phyloP scores from a whole-genome alignment of 2,113 vertebrate species.

The Osmerus eperlanus region DNA sequence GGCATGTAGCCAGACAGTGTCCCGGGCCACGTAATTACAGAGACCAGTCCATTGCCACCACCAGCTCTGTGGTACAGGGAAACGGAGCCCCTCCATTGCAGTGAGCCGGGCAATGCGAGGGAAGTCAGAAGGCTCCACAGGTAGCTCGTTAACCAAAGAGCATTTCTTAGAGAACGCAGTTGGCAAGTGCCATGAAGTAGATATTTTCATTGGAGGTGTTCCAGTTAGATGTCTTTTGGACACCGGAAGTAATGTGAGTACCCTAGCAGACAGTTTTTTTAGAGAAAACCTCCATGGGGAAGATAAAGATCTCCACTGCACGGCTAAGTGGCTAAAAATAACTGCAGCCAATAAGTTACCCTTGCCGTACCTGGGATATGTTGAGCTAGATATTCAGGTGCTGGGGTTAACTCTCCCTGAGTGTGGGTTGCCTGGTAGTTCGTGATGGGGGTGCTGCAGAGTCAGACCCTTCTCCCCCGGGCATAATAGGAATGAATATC shows the following conservation, averaged over 20 bases:
- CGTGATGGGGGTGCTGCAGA: neutral
- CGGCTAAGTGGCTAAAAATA: conserved; percentile 16
- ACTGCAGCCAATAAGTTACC: conserved; percentile 14
- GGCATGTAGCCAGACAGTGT: conserved; percentile 3
- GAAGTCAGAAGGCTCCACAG: neutral
- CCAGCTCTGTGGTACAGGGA: neutral
- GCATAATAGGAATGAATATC: conserved; percentile 27
- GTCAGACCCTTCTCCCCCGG: neutral
- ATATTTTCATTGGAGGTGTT: conserved; percentile 3
- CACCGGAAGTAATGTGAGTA: conserved; percentile 12
- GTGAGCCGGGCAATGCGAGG: conserved; percentile 4
- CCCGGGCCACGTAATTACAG: neutral
- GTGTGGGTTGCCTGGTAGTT: conserved; percentile 15
- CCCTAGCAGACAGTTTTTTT: conserved; percentile 19
- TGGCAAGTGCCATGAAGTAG: conserved; percentile 3
- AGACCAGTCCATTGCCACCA: neutral
- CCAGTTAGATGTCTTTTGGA: conserved; percentile 8
- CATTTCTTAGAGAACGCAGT: neutral
- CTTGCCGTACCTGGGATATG: conserved; percentile 22
- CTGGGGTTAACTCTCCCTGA: conserved; percentile 11
- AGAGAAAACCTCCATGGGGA: conserved; percentile 4
- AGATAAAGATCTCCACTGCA: conserved; percentile 15
- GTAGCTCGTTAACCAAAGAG: neutral
- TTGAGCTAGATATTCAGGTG: conserved; percentile 19
- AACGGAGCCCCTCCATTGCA: neutral